A percentile compares a stretch with the other conserved stretches of the same genome.
Conservation (phyloP, 2,113 vertebrate species). For the Carassius auratus region DNA sequence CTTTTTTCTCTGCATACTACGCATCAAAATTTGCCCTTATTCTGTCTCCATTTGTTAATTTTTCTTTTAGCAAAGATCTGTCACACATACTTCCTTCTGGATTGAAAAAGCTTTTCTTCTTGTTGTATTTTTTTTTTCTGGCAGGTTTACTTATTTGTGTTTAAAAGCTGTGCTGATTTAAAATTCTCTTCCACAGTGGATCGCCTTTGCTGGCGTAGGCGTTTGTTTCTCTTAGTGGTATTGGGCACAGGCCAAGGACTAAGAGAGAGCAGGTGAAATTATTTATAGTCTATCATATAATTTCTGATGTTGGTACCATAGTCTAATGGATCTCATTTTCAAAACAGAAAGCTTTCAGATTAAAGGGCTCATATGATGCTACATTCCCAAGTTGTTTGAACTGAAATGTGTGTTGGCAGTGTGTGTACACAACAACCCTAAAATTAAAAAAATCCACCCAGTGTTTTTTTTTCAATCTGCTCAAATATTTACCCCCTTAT, state of each 20-base stretch:
- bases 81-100: neutral
- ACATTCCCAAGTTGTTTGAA: too few species aligned
- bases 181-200: constrained; percentile 10
- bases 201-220: neutral
- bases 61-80: neutral
- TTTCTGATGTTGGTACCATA: neutral
- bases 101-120: neutral
- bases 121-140: neutral
- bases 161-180: constrained; percentile 18
- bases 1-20: neutral
- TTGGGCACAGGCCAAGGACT: neutral
- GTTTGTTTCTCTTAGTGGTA: constrained; percentile 7
- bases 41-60: neutral
- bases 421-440: too few species aligned
- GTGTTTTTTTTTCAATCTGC: too few species aligned
- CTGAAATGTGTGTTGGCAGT: too few species aligned
- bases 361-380: neutral
- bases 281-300: constrained; percentile 4
- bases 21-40: neutral
- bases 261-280: constrained; percentile 17
- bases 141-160: neutral
- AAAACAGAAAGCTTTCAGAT: constrained; percentile 1
- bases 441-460: too few species aligned
- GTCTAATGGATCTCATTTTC: neutral
- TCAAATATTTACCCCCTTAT: too few species aligned